Evolutionary conservation across 1,140 invertebrate genomes (phyloP), one percentile per base, ranked within the genome.

Genomic region (Zaprionus kolodkinae): DNA sequence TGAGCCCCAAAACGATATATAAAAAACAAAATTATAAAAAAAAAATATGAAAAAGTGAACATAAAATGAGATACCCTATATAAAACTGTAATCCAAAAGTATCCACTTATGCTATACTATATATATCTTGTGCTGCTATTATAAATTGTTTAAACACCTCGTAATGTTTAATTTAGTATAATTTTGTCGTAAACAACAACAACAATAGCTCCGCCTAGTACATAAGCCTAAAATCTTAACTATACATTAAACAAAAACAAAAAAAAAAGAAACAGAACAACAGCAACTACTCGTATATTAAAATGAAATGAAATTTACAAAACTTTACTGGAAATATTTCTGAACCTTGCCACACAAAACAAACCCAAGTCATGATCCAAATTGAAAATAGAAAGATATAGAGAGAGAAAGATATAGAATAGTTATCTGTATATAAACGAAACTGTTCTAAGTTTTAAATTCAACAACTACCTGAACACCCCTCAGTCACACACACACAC

Each of bases 381-480:
- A 72, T 36, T 55, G n/a, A 52, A 52, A 72, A 48, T 30, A 30
- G 27, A 48, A 3, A 43, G 25, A 35, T n/a, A n/a, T n/a, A n/a
- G 3, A 12, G 30, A 36, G 5, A 33, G 27, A 15, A 6, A 55
- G 36, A 67, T 61, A 54, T 3, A 68, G 36, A n/a, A 72, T 48
- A 30, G 43, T 57, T 64, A 68, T 75, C 65, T 80, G 64, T 78
- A 68, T 43, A 61, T 67, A 72, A 54, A 72, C 70, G 74, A 88
- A 88, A 88, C 84, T 88, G 84, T 88, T 88, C 71, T 88, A 88
- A 88, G 84, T 88, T 88, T 88, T 88, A 85, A 88, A 80, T 75
- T 43, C 69, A 70, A 43, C 9, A 25, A 59, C 48, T 63, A 63
- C 61, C 69, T 77, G 69, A 76, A 76, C 38, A 40, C 50, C 36